Percentiles rank a stretch among this genome's conserved stretches.
Conservation (phyloP, 2,797 vertebrate genomes). For the Mycteria americana region DNA sequence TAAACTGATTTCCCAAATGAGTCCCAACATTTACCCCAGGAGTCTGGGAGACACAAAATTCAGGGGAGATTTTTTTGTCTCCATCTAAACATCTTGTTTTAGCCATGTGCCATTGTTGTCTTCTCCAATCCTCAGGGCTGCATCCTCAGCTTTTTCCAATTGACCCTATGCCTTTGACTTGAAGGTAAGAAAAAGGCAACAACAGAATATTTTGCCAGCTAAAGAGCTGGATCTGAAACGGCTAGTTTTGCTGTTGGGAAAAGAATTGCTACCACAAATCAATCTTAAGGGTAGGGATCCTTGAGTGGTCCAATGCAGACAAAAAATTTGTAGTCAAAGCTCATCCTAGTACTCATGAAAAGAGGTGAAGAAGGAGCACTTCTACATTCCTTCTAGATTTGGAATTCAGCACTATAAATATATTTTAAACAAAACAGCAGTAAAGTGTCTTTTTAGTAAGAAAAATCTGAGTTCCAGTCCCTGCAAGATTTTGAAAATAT, state of each 20-base stretch:
- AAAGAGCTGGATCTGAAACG: neutral
- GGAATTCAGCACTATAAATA: neutral
- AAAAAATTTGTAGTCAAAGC: neutral
- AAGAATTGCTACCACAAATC: neutral
- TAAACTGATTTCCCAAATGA: neutral
- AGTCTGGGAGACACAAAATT: neutral
- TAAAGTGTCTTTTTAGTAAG: neutral
- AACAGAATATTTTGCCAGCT: neutral
- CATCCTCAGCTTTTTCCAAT: neutral
- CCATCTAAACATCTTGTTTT: neutral
- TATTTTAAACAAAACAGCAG: neutral
- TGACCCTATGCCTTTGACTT: neutral
- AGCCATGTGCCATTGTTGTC: fast-evolving
- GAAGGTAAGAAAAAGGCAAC: neutral
- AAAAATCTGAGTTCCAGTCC: neutral
- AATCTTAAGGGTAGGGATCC: neutral
- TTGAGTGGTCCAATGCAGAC: fast-evolving
- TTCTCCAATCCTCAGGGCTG: neutral
- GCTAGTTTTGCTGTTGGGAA: neutral
- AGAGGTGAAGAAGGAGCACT: neutral
- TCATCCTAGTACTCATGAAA: neutral
- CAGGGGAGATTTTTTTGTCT: neutral
- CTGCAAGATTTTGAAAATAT: neutral
- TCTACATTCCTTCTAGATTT: neutral
- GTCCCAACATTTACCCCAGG: neutral